A percentile compares a stretch with the other conserved stretches of the same genome.
Conservation (phyloP, 2,888 invertebrate genomes). For the Drosophila putrida region DNA sequence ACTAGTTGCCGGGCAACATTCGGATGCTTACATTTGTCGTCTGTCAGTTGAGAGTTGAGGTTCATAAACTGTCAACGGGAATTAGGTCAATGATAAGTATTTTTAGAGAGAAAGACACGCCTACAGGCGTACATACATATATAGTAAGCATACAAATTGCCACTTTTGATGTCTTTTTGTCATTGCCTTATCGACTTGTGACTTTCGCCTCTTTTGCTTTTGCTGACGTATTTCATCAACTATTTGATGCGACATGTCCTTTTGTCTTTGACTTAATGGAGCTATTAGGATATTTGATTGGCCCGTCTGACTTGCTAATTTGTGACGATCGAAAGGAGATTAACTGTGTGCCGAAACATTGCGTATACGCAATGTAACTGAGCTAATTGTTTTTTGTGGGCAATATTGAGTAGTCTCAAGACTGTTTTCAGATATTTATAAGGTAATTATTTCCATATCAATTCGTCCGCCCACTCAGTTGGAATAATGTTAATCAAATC, state of each 20-base stretch:
- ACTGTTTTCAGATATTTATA: constrained; percentile 43
- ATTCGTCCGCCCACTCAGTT: constrained; percentile 53
- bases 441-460: constrained; percentile 67
- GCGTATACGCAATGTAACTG: constrained; percentile 26
- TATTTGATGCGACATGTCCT: constrained; percentile 16
- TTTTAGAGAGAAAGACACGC: constrained; percentile 50
- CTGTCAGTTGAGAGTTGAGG: constrained; percentile 35
- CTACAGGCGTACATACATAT: constrained; percentile 19
- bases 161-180: constrained; percentile 11
- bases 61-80: constrained; percentile 60
- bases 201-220: constrained; percentile 26
- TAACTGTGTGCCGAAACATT: background rate
- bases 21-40: constrained; percentile 42
- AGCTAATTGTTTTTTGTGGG: constrained; percentile 17
- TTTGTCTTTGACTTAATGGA: constrained; percentile 34
- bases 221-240: constrained; percentile 51
- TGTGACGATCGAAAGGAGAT: constrained; percentile 25
- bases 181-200: constrained; percentile 17
- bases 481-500: constrained; percentile 70
- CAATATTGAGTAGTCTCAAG: background rate
- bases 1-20: constrained; percentile 35
- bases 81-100: constrained; percentile 74
- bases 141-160: constrained; percentile 25
- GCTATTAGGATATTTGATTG: constrained; percentile 48
- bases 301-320: constrained; percentile 60